These are phyloP conservation scores for Oncorhynchus clarkii DNA, from an alignment of 2,113 vertebrate species.

Conservation along the genomic window DNA sequence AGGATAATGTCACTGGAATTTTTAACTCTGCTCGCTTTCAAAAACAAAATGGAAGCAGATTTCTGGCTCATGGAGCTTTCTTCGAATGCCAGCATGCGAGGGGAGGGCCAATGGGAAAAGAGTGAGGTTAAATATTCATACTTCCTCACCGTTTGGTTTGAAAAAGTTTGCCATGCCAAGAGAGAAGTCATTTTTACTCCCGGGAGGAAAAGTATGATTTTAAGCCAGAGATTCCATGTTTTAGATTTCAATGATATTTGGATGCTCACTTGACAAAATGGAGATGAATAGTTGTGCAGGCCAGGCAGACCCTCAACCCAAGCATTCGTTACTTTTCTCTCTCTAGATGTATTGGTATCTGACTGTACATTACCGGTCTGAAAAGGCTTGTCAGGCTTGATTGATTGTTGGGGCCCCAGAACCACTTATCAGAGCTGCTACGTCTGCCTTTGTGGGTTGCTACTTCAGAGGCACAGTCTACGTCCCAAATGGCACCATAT, in stretches of 20 bases:
- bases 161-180: constrained; percentile 12
- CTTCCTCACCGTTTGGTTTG: constrained; percentile 34
- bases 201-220: constrained; percentile 20
- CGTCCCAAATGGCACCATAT: no score
- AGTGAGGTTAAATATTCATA: constrained; percentile 6
- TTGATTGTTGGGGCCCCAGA: neutral
- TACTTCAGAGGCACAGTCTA: neutral
- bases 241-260: neutral
- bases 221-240: constrained; percentile 10
- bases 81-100: neutral
- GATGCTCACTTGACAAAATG: neutral
- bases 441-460: neutral
- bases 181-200: constrained; percentile 25
- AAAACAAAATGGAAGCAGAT: constrained; percentile 15
- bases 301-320: neutral
- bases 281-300: neutral
- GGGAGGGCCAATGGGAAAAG: constrained; percentile 25
- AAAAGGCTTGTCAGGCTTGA: neutral
- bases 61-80: constrained; percentile 23
- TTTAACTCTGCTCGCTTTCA: neutral
- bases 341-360: neutral
- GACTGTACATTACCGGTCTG: neutral
- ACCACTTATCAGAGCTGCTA: neutral
- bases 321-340: neutral
- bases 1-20: neutral